Evolutionary conservation across 2,113 vertebrate species (phyloP).

Genomic region (Petrocephalus microphthalmus): DNA sequence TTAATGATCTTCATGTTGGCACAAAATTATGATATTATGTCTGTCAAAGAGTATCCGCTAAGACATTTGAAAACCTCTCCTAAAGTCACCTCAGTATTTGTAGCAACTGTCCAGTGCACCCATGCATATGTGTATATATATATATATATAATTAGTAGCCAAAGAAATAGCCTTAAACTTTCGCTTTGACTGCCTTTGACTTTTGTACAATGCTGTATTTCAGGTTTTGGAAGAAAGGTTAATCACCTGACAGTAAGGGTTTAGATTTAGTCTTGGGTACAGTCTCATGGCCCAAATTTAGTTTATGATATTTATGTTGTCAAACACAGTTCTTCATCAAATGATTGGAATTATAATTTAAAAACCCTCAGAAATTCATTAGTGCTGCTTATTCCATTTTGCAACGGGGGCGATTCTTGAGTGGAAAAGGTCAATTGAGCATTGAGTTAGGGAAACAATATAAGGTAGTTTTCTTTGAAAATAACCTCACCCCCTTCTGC

Average conservation of each 20-base stretch:
- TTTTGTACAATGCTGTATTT: no score
- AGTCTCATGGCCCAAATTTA: neutral
- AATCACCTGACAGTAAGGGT: neutral
- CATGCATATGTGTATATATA: no score
- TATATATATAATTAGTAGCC: no score
- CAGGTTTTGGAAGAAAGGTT: neutral
- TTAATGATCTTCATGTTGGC: no score
- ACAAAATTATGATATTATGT: no score
- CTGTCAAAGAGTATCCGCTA: no score
- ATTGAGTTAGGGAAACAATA: conserved; percentile 8
- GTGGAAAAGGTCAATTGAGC: neutral
- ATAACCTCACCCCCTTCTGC: neutral
- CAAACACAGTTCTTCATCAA: neutral
- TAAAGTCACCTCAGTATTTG: no score
- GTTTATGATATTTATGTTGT: neutral
- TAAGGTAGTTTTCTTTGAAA: conserved; percentile 5
- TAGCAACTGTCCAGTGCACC: no score
- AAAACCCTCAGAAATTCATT: neutral
- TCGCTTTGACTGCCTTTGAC: no score
- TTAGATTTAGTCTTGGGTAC: no score
- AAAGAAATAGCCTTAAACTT: no score
- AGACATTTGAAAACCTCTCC: no score
- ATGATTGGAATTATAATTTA: neutral
- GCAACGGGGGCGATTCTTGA: neutral
- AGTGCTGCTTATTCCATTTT: neutral